Conservation (phyloP, 2,888 invertebrate species). For the Cheilosia vulpina region DNA sequence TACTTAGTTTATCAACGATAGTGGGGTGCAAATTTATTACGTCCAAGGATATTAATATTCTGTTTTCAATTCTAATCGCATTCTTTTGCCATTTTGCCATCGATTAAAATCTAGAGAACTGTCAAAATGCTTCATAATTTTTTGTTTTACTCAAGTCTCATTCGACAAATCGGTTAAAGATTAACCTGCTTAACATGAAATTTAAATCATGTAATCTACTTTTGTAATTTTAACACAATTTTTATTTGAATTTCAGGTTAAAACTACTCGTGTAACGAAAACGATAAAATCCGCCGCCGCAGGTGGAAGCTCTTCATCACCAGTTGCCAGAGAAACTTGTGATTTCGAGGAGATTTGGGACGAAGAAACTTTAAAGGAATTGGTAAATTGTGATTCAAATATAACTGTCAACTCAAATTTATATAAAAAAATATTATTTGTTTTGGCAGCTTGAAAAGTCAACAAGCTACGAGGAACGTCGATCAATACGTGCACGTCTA, state of each 20-base stretch:
- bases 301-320: slow-evolving; percentile 82
- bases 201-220: too few species aligned
- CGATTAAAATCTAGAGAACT: too few species aligned
- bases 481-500: slow-evolving; percentile 91
- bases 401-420: not conserved
- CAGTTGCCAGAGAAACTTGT: slow-evolving; percentile 85
- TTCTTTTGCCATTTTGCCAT: too few species aligned
- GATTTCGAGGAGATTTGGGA: slow-evolving; percentile 91
- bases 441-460: slow-evolving; percentile 90
- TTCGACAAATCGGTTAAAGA: too few species aligned
- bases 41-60: too few species aligned
- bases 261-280: slow-evolving; percentile 83
- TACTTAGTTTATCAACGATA: too few species aligned
- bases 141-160: too few species aligned
- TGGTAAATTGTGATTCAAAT: slow-evolving; percentile 85
- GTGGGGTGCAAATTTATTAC: too few species aligned
- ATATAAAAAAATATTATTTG: not conserved
- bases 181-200: too few species aligned
- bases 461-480: slow-evolving; percentile 94
- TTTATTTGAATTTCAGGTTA: slow-evolving; percentile 83
- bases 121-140: too few species aligned
- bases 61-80: too few species aligned
- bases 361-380: slow-evolving; percentile 88
- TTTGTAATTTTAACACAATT: not conserved
- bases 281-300: slow-evolving; percentile 80